A percentile compares a stretch with the other conserved stretches of the same genome.
Evolutionary conservation across 2,888 invertebrate species (phyloP).

Genomic region (Sphaeridia pumilis): DNA sequence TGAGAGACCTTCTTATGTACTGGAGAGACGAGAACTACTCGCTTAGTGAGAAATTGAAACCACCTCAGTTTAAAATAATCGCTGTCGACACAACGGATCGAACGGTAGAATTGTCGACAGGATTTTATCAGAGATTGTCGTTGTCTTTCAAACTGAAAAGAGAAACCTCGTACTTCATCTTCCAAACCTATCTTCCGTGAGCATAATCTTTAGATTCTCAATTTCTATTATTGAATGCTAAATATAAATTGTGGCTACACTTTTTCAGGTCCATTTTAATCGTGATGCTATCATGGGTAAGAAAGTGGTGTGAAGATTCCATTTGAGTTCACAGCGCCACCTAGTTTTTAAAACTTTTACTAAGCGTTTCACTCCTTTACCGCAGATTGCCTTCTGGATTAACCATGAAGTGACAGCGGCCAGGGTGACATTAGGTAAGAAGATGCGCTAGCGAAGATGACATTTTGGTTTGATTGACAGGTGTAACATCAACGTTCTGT

Average conservation of each 20-base stretch:
- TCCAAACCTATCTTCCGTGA: conserved; percentile 45
- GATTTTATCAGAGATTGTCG: conserved; percentile 46
- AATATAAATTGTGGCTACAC: no score
- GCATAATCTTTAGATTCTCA: background rate
- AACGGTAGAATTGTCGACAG: conserved; percentile 45
- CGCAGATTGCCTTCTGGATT: conserved; percentile 13
- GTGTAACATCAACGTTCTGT: background rate
- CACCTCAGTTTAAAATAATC: conserved; percentile 47
- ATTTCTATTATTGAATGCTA: background rate
- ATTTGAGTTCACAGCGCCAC: background rate
- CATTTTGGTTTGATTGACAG: background rate
- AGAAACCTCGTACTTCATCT: conserved; percentile 49
- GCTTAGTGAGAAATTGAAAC: conserved; percentile 45
- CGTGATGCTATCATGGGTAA: conserved; percentile 52
- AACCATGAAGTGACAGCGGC: conserved; percentile 39
- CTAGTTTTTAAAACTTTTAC: background rate
- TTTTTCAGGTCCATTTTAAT: conserved; percentile 44
- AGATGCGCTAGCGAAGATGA: no score
- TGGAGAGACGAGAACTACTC: conserved; percentile 45
- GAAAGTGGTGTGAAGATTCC: conserved; percentile 29
- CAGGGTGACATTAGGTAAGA: conserved; percentile 47
- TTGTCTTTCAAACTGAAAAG: conserved; percentile 45
- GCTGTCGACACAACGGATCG: conserved; percentile 44
- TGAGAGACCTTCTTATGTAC: conserved; percentile 47
- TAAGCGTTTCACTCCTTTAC: background rate